Evolutionary conservation across 2,797 vertebrate species (phyloP).

Genomic region (Gambelia wislizenii): DNA sequence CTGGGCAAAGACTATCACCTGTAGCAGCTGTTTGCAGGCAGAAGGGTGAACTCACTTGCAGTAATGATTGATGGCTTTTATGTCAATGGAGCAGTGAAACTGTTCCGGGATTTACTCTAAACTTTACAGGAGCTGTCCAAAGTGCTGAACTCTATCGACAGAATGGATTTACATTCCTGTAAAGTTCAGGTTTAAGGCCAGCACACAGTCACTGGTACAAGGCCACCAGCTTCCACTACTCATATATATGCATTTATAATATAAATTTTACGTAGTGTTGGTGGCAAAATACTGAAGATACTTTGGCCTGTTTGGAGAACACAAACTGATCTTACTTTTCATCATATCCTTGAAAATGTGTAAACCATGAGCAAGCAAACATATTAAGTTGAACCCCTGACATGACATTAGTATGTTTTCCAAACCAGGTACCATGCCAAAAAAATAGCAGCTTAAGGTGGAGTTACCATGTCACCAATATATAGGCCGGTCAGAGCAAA

Average conservation of each 20-base stretch:
- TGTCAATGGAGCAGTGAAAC: no score
- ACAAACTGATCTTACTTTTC: neutral
- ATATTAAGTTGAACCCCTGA: neutral
- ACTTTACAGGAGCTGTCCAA: no score
- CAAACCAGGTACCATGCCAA: neutral
- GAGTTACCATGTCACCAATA: neutral
- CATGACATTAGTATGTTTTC: neutral
- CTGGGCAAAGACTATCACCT: neutral
- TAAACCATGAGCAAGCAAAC: neutral
- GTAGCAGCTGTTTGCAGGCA: neutral
- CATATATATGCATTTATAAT: neutral
- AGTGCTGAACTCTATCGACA: no score
- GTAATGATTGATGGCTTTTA: no score
- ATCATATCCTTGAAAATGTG: neutral
- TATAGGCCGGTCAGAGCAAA: no score
- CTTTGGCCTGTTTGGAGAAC: neutral
- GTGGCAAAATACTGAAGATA: neutral
- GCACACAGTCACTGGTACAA: no score
- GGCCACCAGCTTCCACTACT: no score
- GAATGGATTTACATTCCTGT: no score
- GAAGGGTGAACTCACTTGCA: no score
- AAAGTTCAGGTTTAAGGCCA: no score
- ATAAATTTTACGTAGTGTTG: neutral
- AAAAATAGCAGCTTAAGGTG: neutral
- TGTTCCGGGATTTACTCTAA: no score